A percentile compares a stretch with the other conserved stretches of the same genome.
These are phyloP conservation scores for Pantala flavescens DNA, from an alignment of 1,140 invertebrate species.

Conservation along the genomic window DNA sequence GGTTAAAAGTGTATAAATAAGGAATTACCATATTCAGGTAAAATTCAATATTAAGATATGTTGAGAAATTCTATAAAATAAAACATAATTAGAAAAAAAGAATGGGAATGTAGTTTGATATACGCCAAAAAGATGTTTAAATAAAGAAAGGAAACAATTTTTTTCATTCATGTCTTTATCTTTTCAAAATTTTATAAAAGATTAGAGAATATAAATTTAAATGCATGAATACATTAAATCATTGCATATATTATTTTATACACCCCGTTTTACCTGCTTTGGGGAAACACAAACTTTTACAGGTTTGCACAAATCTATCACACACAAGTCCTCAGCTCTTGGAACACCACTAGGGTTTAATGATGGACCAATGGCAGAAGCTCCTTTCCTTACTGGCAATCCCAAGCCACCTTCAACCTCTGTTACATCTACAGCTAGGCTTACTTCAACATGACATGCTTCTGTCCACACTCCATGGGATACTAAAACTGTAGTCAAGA, in stretches of 20 bases:
- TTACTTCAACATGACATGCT: slow-evolving; percentile 77
- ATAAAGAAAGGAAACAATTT: background rate
- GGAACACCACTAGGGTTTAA: slow-evolving; percentile 33
- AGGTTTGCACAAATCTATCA: slow-evolving; percentile 78
- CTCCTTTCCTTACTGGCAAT: background rate
- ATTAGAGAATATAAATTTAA: too few species aligned
- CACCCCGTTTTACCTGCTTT: slow-evolving; percentile 74
- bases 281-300: slow-evolving; percentile 80
- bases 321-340: slow-evolving; percentile 46
- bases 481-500: slow-evolving; percentile 74
- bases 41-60: too few species aligned
- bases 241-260: slow-evolving; percentile 39
- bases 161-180: background rate
- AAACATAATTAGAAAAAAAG: too few species aligned
- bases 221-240: too few species aligned
- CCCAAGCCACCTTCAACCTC: slow-evolving; percentile 44
- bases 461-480: slow-evolving; percentile 82
- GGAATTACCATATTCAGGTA: too few species aligned
- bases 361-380: background rate
- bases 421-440: slow-evolving; percentile 65
- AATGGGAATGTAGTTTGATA: too few species aligned
- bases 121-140: too few species aligned
- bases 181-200: background rate
- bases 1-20: too few species aligned
- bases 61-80: too few species aligned